A percentile compares a stretch with the other conserved stretches of the same genome.
phyloP scores from a whole-genome alignment of 2,113 vertebrate genomes.

The Gnathonemus echidnorhynchus region DNA sequence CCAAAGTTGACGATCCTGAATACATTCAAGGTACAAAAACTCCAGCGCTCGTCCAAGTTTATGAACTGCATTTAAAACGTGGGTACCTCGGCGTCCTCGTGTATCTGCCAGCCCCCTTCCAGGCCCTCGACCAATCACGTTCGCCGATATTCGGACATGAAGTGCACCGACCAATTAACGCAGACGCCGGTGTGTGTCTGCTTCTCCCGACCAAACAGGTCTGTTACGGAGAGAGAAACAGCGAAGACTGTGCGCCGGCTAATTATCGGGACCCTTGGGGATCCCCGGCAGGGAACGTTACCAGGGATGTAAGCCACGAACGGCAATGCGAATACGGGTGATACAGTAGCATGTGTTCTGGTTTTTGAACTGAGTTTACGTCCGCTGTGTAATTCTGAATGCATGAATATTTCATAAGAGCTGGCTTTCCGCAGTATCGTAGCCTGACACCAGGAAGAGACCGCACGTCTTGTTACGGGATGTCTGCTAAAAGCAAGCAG shows the following conservation, averaged over 20 bases:
- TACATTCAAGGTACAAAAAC: not conserved
- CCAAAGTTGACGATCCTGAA: too few species aligned
- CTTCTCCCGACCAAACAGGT: constrained; percentile 27
- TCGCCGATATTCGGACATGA: constrained; percentile 24
- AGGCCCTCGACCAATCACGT: constrained; percentile 24
- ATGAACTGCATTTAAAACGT: not conserved
- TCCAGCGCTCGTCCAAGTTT: not conserved
- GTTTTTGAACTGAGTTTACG: not conserved
- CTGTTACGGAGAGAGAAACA: not conserved
- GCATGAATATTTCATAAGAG: constrained; percentile 1
- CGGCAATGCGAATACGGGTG: not conserved
- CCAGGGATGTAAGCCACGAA: not conserved
- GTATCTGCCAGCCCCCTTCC: not conserved
- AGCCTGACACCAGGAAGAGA: not conserved
- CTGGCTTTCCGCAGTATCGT: not conserved
- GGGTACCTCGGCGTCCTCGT: not conserved
- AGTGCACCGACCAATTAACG: constrained; percentile 34
- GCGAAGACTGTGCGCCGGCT: not conserved
- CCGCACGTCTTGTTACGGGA: not conserved
- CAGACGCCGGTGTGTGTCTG: constrained; percentile 13
- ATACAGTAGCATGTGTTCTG: not conserved
- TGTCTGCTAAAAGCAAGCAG: not conserved
- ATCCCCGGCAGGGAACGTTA: not conserved
- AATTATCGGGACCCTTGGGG: not conserved
- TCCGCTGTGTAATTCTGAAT: not conserved